These are phyloP conservation scores for Apantesis nais DNA, from an alignment of 2,888 invertebrate species.

Conservation along the genomic window DNA sequence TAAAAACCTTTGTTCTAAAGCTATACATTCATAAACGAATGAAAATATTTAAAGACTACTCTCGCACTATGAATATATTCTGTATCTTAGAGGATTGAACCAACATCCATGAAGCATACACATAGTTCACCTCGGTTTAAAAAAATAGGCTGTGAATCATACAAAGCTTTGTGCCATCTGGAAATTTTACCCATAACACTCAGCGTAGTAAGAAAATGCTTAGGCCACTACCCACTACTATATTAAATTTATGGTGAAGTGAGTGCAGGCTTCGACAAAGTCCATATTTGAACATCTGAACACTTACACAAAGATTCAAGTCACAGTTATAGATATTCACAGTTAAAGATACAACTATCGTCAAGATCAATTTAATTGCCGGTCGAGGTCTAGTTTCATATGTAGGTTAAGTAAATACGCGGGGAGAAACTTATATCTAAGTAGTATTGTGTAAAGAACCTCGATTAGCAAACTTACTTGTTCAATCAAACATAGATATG, in stretches of 20 bases:
- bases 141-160: neutral
- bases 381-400: constrained; percentile 26
- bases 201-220: neutral
- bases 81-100: too few relatives aligned
- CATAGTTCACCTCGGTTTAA: neutral
- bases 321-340: neutral
- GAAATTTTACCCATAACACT: neutral
- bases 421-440: constrained; percentile 31
- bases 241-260: too few relatives aligned
- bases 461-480: constrained; percentile 33
- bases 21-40: too few relatives aligned
- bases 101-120: too few relatives aligned
- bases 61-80: too few relatives aligned
- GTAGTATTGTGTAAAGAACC: constrained; percentile 36
- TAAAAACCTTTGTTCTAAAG: too few relatives aligned
- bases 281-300: neutral
- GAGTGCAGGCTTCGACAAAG: neutral
- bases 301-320: constrained; percentile 3
- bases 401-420: constrained; percentile 42
- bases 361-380: constrained; percentile 20
- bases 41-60: too few relatives aligned
- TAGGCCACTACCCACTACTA: too few relatives aligned
- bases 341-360: neutral
- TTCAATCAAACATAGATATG: constrained; percentile 17
- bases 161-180: too few relatives aligned